These are phyloP conservation scores for Eclectus roratus DNA, from an alignment of 2,113 vertebrate species.

Conservation along the genomic window DNA sequence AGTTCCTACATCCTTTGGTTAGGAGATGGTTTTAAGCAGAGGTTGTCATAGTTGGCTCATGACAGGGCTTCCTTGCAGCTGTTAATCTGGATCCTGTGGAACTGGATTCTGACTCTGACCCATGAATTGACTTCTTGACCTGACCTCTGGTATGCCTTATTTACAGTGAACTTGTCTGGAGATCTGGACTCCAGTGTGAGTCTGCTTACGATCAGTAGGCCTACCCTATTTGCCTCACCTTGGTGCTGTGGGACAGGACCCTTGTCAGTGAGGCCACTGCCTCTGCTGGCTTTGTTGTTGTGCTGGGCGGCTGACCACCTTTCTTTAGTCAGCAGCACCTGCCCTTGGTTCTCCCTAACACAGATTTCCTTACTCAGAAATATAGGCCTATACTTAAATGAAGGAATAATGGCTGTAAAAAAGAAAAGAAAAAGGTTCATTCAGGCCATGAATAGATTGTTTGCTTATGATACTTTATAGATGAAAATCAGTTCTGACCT, in stretches of 20 bases:
- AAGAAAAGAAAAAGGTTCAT: background rate
- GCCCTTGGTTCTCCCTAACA: background rate
- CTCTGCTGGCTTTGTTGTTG: background rate
- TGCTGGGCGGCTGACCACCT: background rate
- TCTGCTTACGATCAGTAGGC: background rate
- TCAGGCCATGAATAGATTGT: background rate
- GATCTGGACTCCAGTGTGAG: background rate
- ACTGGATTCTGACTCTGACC: background rate
- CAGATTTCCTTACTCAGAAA: background rate
- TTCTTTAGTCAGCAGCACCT: background rate
- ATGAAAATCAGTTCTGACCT: background rate
- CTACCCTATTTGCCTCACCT: background rate
- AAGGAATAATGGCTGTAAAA: background rate
- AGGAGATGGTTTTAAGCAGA: background rate
- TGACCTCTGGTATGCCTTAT: background rate
- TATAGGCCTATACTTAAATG: background rate
- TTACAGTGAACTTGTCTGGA: background rate
- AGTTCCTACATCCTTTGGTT: fast-evolving
- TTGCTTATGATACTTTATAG: background rate
- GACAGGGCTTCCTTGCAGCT: background rate
- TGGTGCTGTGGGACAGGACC: background rate
- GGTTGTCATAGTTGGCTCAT: fast-evolving
- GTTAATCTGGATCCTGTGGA: background rate
- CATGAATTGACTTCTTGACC: background rate
- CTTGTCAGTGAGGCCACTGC: background rate